Evolutionary conservation across 2,888 invertebrate genomes (phyloP), one percentile per base, ranked within the genome.

Genomic region (Drosophila maculinotata): DNA sequence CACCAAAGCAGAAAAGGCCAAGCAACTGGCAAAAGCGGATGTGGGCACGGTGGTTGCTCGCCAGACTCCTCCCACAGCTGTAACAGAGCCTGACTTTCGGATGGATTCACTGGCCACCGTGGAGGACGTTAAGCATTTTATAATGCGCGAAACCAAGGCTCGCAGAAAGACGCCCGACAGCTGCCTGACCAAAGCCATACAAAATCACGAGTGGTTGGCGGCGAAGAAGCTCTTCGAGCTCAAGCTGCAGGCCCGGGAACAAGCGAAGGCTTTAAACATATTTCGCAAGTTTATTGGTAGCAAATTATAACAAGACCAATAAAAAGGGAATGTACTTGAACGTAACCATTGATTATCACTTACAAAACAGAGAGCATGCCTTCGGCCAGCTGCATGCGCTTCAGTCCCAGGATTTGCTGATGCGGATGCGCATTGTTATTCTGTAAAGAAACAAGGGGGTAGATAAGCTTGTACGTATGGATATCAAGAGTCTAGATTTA

Each of bases 281-380:
- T 90, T 90, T 81, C 84, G 81, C 14, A 90, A 88, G 63, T 90
- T 89, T 84, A 82, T 91, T 68, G 62, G 76, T 17, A 87, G 72
- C 65, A 91, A 90, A 89, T 81, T 88, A 62, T 88, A 85, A 76
- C 57, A 68, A 45, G 23, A 56, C 33, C 10, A 8, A 10, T 2
- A 48, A 26, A 38, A 9, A 33, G 15, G 12, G 12, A 28, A 53
- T 10, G 31, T 9, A 20, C 20, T 20, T 17, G 12, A n/a, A n/a
- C n/a, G n/a, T n/a, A n/a, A n/a, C n/a, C n/a, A 1, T 30, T 8
- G 3, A 15, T 9, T 14, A 12, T 15, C n/a, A 4, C 1, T 59
- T 42, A 69, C 15, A 69, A 35, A 14, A 17, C 15, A 3, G 71
- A 47, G 5, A 83, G 54, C 39, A 68, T 62, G 7, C 81, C 81